phyloP scores from a whole-genome alignment of 2,888 invertebrate species.

The Chloroclysta siterata region DNA sequence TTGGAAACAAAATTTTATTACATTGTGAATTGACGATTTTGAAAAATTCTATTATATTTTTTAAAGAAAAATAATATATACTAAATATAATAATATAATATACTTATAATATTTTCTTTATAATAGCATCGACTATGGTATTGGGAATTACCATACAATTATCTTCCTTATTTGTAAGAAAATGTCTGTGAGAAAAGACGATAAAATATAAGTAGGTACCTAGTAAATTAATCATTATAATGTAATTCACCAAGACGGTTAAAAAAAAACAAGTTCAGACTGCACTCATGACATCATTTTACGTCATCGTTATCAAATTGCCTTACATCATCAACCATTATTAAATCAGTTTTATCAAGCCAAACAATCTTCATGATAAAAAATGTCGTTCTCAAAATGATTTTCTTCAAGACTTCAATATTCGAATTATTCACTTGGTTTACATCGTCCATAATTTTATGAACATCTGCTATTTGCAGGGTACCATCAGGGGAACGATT shows the following conservation, averaged over 20 bases:
- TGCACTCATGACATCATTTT: slow-evolving; percentile 11
- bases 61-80: too few species aligned
- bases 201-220: too few species aligned
- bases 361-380: slow-evolving; percentile 7
- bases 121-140: too few species aligned
- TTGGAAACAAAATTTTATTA: slow-evolving; percentile 53
- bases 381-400: background rate
- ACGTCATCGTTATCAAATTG: slow-evolving; percentile 14
- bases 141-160: too few species aligned
- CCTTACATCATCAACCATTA: slow-evolving; percentile 15
- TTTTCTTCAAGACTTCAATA: slow-evolving; percentile 6
- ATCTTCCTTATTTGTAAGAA: too few species aligned
- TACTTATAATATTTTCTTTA: too few species aligned
- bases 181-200: too few species aligned
- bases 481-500: slow-evolving; percentile 65
- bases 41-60: slow-evolving; percentile 41
- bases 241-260: too few species aligned
- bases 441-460: slow-evolving; percentile 43
- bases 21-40: slow-evolving; percentile 46
- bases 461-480: slow-evolving; percentile 67
- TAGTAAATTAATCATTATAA: too few species aligned
- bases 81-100: too few species aligned
- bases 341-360: slow-evolving; percentile 13
- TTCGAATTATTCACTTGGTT: slow-evolving; percentile 29
- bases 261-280: too few species aligned